Conservation (phyloP, 2,888 invertebrate genomes). For the Apamea epomidion region DNA sequence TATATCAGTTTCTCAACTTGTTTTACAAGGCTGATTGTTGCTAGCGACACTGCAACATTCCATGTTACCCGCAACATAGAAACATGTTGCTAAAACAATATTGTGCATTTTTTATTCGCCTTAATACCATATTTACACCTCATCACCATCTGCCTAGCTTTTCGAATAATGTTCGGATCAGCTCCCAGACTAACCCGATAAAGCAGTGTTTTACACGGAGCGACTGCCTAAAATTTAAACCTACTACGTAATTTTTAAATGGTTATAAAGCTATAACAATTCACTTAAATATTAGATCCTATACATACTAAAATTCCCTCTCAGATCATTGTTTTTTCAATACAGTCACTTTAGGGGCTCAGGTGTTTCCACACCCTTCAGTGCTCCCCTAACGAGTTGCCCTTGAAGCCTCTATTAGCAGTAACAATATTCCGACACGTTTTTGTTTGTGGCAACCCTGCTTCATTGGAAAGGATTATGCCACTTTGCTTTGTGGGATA, state of each 20-base stretch:
- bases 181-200: not conserved
- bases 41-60: not conserved
- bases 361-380: constrained; percentile 57
- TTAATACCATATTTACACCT: too few species aligned
- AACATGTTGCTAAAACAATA: not conserved
- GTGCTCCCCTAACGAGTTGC: constrained; percentile 55
- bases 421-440: constrained; percentile 76
- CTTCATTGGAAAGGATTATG: constrained; percentile 59
- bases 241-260: not conserved
- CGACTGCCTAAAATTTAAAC: not conserved
- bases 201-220: not conserved
- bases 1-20: not conserved
- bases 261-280: not conserved
- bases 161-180: not conserved
- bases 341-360: constrained; percentile 56
- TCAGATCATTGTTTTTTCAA: constrained; percentile 62
- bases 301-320: constrained; percentile 2
- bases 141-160: not conserved
- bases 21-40: not conserved
- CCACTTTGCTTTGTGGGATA: constrained; percentile 36
- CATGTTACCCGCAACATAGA: not conserved
- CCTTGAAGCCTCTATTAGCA: constrained; percentile 69
- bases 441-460: constrained; percentile 64
- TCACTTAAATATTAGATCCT: constrained; percentile 14
- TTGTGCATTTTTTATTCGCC: not conserved